phyloP scores from a whole-genome alignment of 2,888 invertebrate genomes.

The Diogma glabrata region DNA sequence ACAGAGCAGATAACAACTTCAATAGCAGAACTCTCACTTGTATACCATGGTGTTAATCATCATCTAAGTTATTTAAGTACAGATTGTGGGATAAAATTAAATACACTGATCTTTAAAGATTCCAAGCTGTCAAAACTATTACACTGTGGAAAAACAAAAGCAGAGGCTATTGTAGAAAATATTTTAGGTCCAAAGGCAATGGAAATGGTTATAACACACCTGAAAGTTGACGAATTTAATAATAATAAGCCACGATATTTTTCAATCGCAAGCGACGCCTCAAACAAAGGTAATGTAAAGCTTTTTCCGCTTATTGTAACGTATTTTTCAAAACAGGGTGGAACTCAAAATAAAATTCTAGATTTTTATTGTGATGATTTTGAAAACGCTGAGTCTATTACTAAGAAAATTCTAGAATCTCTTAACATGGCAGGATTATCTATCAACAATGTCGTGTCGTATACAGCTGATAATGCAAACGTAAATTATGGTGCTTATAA shows the following conservation, averaged over 20 bases:
- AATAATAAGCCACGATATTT: not conserved
- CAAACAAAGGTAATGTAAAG: conserved; percentile 4
- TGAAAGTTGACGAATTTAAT: not conserved
- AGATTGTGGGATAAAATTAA: conserved; percentile 19
- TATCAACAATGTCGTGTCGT: not conserved
- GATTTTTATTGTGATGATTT: conserved; percentile 3
- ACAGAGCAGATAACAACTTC: conserved; percentile 16
- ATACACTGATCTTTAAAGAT: conserved; percentile 16
- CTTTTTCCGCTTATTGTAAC: conserved; percentile 4
- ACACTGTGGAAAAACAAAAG: conserved; percentile 18
- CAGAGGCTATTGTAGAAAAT: conserved; percentile 17
- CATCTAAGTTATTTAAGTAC: conserved; percentile 19
- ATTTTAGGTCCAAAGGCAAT: conserved; percentile 16
- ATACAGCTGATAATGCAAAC: not conserved
- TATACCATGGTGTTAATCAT: conserved; percentile 18
- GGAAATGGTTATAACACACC: conserved; percentile 10
- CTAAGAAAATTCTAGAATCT: conserved; percentile 4
- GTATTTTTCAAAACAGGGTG: conserved; percentile 2
- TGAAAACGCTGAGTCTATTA: conserved; percentile 10
- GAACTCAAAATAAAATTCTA: not conserved
- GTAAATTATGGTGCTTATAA: conserved; percentile 2
- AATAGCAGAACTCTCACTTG: conserved; percentile 17
- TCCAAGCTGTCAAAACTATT: conserved; percentile 17
- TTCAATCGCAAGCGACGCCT: conserved; percentile 4
- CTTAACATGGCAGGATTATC: not conserved